Conservation (phyloP, 2,113 vertebrate genomes). For the Catharus fuscescens region DNA sequence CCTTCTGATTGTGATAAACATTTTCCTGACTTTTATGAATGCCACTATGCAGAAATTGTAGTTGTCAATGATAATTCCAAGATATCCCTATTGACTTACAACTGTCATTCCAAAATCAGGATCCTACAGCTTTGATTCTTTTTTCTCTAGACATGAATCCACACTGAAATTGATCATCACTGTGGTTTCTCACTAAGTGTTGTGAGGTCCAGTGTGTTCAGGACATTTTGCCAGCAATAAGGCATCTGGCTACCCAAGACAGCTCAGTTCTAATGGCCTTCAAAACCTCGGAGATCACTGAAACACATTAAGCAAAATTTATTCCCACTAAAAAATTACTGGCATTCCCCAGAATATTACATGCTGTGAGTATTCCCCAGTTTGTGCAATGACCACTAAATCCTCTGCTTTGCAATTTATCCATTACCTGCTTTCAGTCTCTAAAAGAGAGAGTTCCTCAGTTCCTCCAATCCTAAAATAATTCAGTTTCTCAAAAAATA, state of each 20-base stretch:
- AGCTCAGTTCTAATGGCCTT: not conserved
- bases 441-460: not conserved
- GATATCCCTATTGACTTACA: not conserved
- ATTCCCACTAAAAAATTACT: not conserved
- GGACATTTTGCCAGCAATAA: not conserved
- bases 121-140: not conserved
- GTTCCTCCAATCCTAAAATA: not conserved
- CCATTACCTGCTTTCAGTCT: not conserved
- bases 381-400: not conserved
- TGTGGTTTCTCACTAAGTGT: not conserved
- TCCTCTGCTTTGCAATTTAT: not conserved
- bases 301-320: not conserved
- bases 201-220: not conserved
- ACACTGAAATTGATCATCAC: not conserved
- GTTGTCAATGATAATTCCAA: not conserved
- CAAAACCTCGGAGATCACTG: not conserved
- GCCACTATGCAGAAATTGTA: not conserved
- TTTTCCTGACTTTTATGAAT: not conserved
- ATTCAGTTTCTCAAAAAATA: not conserved
- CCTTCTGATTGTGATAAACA: not conserved
- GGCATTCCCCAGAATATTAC: not conserved
- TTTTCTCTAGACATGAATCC: not conserved
- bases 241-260: not conserved
- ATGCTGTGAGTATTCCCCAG: not conserved
- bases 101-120: not conserved